A percentile compares a stretch with the other conserved stretches of the same genome.
Conservation (phyloP, 1,140 invertebrate species). For the Drosophila seguyi region DNA sequence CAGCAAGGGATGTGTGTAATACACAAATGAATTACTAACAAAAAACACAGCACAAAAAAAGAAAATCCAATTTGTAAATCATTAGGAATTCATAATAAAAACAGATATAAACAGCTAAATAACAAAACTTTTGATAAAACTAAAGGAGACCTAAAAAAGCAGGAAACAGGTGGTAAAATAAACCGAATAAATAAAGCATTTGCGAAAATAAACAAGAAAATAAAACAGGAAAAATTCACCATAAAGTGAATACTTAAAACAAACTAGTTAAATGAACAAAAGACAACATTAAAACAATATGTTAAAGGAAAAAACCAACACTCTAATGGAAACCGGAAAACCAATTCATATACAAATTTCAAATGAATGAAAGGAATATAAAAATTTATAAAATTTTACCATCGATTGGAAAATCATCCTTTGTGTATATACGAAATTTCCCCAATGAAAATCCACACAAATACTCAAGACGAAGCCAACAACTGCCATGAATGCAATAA, state of each 20-base stretch:
- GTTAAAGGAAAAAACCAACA: conserved; percentile 10
- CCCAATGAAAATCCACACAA: conserved; percentile 13
- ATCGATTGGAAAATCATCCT: conserved; percentile 17
- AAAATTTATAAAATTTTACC: conserved; percentile 15
- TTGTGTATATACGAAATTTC: conserved; percentile 25
- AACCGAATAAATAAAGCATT: conserved; percentile 26
- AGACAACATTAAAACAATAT: conserved; percentile 26
- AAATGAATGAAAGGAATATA: conserved; percentile 15
- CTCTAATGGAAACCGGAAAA: conserved; percentile 17
- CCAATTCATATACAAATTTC: conserved; percentile 12
- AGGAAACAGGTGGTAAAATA: conserved; percentile 2
- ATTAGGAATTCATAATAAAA: conserved; percentile 35
- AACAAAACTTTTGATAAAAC: not conserved
- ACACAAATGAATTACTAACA: conserved; percentile 9
- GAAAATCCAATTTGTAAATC: conserved; percentile 28
- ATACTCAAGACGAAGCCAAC: conserved; percentile 9
- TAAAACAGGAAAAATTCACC: conserved; percentile 9
- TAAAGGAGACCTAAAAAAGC: not conserved
- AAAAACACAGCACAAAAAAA: conserved; percentile 8
- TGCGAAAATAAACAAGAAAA: conserved; percentile 21
- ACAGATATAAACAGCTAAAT: conserved; percentile 12
- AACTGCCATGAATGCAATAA: conserved; percentile 76
- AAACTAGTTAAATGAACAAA: conserved; percentile 27
- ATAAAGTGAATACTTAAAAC: conserved; percentile 30
- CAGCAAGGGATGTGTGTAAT: conserved; percentile 11